Evolutionary conservation across 2,797 vertebrate genomes (phyloP).

Genomic region (Rachycentron canadum): DNA sequence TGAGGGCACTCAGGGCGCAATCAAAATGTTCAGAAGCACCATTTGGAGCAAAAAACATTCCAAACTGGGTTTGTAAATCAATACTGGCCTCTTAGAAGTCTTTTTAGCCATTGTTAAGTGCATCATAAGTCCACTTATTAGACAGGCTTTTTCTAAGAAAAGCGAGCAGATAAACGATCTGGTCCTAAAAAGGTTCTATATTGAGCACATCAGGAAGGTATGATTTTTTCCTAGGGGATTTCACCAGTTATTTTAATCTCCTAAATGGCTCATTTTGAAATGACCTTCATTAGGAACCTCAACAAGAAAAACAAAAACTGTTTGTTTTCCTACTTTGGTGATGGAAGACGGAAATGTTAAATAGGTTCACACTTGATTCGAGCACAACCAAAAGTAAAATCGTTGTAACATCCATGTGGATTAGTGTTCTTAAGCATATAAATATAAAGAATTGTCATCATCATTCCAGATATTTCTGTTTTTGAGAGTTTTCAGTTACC

Average conservation of each 20-base stretch:
- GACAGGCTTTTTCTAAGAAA: slow-evolving; percentile 52
- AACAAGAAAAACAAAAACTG: neutral
- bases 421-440: neutral
- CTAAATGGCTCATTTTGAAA: slow-evolving; percentile 9
- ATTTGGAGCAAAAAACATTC: slow-evolving; percentile 64
- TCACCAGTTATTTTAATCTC: slow-evolving; percentile 7
- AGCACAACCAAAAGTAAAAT: neutral
- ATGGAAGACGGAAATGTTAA: neutral
- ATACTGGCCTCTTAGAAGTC: slow-evolving; percentile 60
- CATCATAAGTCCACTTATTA: slow-evolving; percentile 54
- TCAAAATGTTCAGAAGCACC: slow-evolving; percentile 72
- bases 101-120: slow-evolving; percentile 69
- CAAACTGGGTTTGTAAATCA: slow-evolving; percentile 69
- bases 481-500: neutral
- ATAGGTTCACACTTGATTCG: neutral
- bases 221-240: slow-evolving; percentile 27
- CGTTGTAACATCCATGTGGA: neutral
- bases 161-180: slow-evolving; percentile 43
- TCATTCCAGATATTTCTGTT: neutral
- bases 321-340: neutral
- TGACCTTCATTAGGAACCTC: slow-evolving; percentile 14
- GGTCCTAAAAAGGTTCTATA: slow-evolving; percentile 39
- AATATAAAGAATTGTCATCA: neutral
- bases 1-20: slow-evolving; percentile 69
- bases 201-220: slow-evolving; percentile 29